Evolutionary conservation across 2,797 vertebrate genomes (phyloP), one percentile per base, ranked within the genome.

Genomic region (Sebastes trivittatus): DNA sequence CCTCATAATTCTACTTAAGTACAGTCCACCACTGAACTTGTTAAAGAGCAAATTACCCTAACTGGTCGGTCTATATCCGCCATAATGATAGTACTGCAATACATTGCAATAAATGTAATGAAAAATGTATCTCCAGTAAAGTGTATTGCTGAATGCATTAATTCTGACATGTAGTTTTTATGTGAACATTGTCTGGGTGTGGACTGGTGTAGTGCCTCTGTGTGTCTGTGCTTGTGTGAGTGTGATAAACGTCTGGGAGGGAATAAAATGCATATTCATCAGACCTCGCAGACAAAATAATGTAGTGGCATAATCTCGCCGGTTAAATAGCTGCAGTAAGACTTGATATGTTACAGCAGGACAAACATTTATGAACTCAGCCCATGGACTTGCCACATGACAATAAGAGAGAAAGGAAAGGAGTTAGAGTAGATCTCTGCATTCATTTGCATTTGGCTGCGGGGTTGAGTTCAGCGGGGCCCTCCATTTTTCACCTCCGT

Each of bases 231-330:
- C 22, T 5, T 32, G 76, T 38, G 52, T 54, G 74, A 36, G 70
- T 3, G 22, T 25, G 54, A 85, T 70, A 52, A 84, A 80, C 75
- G 52, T 56, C 9, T 0, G 67, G 18, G 49, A 65, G 56, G 62
- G 55, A 38, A 49, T 46, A 77, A 79, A 70, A 82, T 88, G 83
- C 88, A 92, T 89, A 94, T 91, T 92, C 72, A 90, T 91, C 66
- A 77, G 72, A 72, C 86, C 88, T 90, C 3, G 32, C 80, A 91
- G 90, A 89, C 85, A 89, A 87, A 92, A 88, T 75, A 82, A 59
- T 23, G 74, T 22, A 38, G 38, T 10, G 64, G 58, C 64, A 81
- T 49, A 81, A 83, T 78, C 72, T 86, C 59, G 27, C 6, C 6
- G 29, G 60, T 67, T 22, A 60, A 86, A 76, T 38, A 86, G 83